Percentiles rank a stretch among this genome's conserved stretches.
These are phyloP conservation scores for Ceyx erithaca DNA, from an alignment of 2,797 vertebrate genomes.

Conservation along the genomic window DNA sequence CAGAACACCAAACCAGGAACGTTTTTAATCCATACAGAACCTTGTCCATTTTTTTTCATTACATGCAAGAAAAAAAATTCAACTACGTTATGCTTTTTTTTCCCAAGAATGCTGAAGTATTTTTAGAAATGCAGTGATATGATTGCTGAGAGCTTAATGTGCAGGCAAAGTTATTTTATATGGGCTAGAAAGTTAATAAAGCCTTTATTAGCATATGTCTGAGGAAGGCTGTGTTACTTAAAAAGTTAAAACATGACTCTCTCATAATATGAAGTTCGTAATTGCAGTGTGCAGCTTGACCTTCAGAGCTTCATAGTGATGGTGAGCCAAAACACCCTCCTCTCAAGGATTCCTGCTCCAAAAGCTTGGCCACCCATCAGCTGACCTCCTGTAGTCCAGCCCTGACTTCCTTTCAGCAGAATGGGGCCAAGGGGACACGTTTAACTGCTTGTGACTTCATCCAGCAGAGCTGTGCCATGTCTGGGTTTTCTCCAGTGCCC, in stretches of 20 bases:
- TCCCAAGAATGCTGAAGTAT: background rate
- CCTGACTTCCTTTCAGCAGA: constrained; percentile 8
- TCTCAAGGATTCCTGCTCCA: background rate
- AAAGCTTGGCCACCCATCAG: background rate
- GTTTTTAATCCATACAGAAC: background rate
- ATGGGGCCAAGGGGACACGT: background rate
- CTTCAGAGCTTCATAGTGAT: background rate
- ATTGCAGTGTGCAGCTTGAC: constrained; percentile 11
- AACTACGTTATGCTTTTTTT: accelerated
- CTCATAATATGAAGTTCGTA: background rate
- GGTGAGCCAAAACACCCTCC: constrained; percentile 7
- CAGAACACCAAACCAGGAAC: background rate
- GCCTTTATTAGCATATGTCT: background rate
- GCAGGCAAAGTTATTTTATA: background rate
- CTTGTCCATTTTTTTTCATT: background rate
- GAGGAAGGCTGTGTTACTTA: background rate
- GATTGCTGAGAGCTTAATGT: background rate
- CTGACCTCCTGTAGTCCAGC: background rate
- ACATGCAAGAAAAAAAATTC: background rate
- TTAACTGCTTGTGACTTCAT: constrained; percentile 7
- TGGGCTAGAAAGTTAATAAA: background rate
- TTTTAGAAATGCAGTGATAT: background rate
- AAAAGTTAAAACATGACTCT: background rate
- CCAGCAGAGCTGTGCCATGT: background rate
- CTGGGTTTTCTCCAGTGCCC: background rate